Percentiles rank a stretch among this genome's conserved stretches.
Evolutionary conservation across 2,888 invertebrate genomes (phyloP).

Genomic region (Cheilosia grossa): DNA sequence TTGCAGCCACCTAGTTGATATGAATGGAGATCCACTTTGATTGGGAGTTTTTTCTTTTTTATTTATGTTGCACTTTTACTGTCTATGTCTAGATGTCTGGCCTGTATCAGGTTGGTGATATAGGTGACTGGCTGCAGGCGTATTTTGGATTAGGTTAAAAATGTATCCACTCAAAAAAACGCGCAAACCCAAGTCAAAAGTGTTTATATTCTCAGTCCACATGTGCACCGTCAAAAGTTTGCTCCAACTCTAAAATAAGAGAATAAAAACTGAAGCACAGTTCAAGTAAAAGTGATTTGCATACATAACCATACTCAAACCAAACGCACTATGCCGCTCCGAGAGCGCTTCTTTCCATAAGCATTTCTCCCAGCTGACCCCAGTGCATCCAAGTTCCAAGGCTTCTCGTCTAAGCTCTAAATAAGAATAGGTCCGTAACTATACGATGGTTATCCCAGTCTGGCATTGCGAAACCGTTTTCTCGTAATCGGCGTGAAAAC

Average conservation of each 20-base stretch:
- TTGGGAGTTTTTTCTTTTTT: background rate
- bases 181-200: too few species aligned
- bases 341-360: background rate
- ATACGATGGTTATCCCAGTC: slow-evolving; percentile 36
- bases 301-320: too few species aligned
- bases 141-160: background rate
- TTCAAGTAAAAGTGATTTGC: too few species aligned
- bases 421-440: slow-evolving; percentile 1
- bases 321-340: too few species aligned
- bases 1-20: slow-evolving; percentile 1
- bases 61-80: background rate
- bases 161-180: too few species aligned
- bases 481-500: slow-evolving; percentile 73
- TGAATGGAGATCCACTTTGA: slow-evolving; percentile 21
- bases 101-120: background rate
- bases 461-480: slow-evolving; percentile 46
- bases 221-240: too few species aligned
- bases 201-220: too few species aligned
- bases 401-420: background rate
- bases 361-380: background rate
- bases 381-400: background rate
- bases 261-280: too few species aligned
- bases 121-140: background rate
- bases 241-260: too few species aligned
- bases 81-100: background rate